phyloP scores from a whole-genome alignment of 2,113 vertebrate species.

The Rhodinocichla rosea region DNA sequence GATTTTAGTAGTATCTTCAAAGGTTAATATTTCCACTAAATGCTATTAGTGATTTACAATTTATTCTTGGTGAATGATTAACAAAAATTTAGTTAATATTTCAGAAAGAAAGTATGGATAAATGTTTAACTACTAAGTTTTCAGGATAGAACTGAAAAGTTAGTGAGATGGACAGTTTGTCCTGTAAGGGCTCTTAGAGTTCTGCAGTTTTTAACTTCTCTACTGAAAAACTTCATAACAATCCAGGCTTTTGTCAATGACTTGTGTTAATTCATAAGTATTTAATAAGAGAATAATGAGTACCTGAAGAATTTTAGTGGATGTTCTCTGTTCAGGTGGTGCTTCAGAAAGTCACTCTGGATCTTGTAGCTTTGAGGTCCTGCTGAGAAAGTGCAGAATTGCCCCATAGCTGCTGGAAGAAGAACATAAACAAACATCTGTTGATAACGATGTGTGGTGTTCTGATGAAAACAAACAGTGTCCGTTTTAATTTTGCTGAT shows the following conservation, averaged over 20 bases:
- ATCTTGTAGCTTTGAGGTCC: not conserved
- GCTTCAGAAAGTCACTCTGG: not conserved
- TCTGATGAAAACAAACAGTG: not conserved
- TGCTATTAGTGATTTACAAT: not conserved
- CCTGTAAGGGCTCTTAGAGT: not conserved
- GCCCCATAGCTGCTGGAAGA: not conserved
- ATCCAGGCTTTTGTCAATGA: not conserved
- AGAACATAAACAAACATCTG: not conserved
- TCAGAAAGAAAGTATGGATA: not conserved
- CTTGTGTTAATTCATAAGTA: not conserved
- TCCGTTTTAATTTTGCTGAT: not conserved
- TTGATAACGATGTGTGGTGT: not conserved
- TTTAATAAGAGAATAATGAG: not conserved
- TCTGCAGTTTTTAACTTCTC: not conserved
- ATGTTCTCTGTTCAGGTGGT: not conserved
- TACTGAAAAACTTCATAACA: not conserved
- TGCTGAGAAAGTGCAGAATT: not conserved
- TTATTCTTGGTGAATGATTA: slow-evolving; percentile 48
- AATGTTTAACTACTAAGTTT: slow-evolving; percentile 27
- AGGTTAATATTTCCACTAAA: not conserved
- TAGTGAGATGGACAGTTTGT: not conserved
- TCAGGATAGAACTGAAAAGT: not conserved
- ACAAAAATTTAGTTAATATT: slow-evolving; percentile 20
- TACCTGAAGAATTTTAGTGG: not conserved
- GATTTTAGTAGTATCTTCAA: not conserved